A percentile compares a stretch with the other conserved stretches of the same genome.
These are phyloP conservation scores for Drosophila kurseongensis DNA, from an alignment of 1,140 invertebrate genomes.

Conservation along the genomic window DNA sequence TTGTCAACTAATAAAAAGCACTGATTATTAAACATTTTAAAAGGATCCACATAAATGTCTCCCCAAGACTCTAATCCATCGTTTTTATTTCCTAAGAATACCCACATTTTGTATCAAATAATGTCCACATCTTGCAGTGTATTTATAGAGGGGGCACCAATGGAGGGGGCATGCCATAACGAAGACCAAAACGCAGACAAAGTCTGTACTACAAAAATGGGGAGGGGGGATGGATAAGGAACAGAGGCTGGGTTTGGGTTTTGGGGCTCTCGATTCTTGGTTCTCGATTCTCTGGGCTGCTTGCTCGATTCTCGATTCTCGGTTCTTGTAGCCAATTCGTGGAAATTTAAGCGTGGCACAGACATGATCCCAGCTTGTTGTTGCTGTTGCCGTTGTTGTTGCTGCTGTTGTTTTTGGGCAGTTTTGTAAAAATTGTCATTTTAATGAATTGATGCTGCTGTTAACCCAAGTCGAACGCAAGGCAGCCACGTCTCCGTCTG, in stretches of 20 bases:
- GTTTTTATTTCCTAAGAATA: too few species aligned
- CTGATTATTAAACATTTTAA: too few species aligned
- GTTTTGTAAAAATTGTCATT: conserved; percentile 83
- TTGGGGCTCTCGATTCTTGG: conserved; percentile 30
- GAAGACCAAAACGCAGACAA: conserved; percentile 41
- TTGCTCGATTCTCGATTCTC: conserved; percentile 35
- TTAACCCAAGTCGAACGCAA: conserved; percentile 64
- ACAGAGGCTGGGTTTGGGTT: conserved; percentile 19
- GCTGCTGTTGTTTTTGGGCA: conserved; percentile 79
- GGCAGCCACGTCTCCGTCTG: conserved; percentile 22
- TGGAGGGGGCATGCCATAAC: conserved; percentile 31
- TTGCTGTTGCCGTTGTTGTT: conserved; percentile 51
- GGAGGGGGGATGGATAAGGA: conserved; percentile 9
- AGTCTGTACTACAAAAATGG: conserved; percentile 40
- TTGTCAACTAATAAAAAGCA: too few species aligned
- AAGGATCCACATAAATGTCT: neutral
- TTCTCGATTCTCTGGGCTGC: conserved; percentile 25
- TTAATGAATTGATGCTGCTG: conserved; percentile 83
- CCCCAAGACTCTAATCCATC: too few species aligned
- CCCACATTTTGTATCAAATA: neutral
- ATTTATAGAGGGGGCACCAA: conserved; percentile 3
- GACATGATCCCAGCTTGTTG: conserved; percentile 78
- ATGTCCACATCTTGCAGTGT: neutral
- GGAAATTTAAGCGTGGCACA: conserved; percentile 82
- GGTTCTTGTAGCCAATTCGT: conserved; percentile 82